Percentiles rank a stretch among this genome's conserved stretches.
These are phyloP conservation scores for Malthinus flaveolus DNA, from an alignment of 2,888 invertebrate species.

Conservation along the genomic window DNA sequence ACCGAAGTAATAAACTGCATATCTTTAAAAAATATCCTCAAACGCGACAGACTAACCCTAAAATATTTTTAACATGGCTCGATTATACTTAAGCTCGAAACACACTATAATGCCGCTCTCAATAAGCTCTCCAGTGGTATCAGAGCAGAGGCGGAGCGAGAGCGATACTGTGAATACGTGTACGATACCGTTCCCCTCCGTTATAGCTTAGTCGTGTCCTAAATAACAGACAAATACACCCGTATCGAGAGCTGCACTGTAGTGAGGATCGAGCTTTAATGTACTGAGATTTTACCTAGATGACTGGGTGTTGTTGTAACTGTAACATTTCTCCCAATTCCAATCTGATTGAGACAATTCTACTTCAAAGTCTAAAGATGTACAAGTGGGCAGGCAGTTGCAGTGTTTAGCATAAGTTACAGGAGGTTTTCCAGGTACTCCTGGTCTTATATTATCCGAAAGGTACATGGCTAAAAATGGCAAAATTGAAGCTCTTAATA, in stretches of 20 bases:
- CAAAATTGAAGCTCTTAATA: not conserved
- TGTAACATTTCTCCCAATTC: slow-evolving; percentile 53
- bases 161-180: no score
- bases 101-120: no score
- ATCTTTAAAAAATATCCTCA: slow-evolving; percentile 69
- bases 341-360: slow-evolving; percentile 69
- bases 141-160: no score
- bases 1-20: slow-evolving; percentile 61
- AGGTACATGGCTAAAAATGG: not conserved
- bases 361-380: slow-evolving; percentile 69
- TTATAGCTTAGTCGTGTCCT: no score
- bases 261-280: no score
- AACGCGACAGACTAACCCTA: not conserved
- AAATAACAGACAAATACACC: no score
- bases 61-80: not conserved
- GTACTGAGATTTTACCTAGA: not conserved
- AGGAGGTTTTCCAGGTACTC: no score
- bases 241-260: no score
- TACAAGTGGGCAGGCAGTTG: slow-evolving; percentile 64
- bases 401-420: slow-evolving; percentile 46
- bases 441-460: not conserved
- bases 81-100: no score
- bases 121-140: no score
- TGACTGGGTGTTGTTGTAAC: not conserved
- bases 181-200: no score